A percentile compares a stretch with the other conserved stretches of the same genome.
Conservation (phyloP, 2,888 invertebrate genomes). For the Isoperla grammatica region DNA sequence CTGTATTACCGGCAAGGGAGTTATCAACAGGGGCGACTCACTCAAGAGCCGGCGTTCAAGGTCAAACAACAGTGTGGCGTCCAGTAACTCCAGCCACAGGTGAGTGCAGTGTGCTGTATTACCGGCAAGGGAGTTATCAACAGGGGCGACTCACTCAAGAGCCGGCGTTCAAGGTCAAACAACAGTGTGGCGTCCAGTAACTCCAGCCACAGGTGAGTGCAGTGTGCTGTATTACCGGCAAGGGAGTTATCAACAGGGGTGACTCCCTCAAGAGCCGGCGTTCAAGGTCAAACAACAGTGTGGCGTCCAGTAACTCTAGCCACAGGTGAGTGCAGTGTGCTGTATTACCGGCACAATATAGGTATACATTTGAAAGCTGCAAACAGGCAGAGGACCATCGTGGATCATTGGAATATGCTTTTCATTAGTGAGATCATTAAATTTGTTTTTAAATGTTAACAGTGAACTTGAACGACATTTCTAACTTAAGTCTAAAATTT, state of each 20-base stretch:
- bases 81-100: conserved; percentile 66
- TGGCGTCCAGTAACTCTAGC: conserved; percentile 70
- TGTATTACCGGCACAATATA: no score
- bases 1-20: conserved; percentile 86
- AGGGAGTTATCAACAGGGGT: conserved; percentile 87
- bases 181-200: conserved; percentile 80
- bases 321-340: conserved; percentile 62
- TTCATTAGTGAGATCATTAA: no score
- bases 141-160: conserved; percentile 86
- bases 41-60: conserved; percentile 78
- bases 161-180: conserved; percentile 78
- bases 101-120: no score
- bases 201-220: conserved; percentile 60
- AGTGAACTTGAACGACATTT: no score
- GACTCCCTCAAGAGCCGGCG: conserved; percentile 84
- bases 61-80: conserved; percentile 83
- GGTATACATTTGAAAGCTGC: background rate
- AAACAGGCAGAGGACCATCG: background rate
- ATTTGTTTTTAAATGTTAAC: no score
- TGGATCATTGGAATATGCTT: background rate
- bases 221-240: no score
- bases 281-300: conserved; percentile 81
- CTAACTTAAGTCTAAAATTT: no score
- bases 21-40: conserved; percentile 90
- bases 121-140: conserved; percentile 89